Percentiles rank a stretch among this genome's conserved stretches.
Conservation (phyloP, 2,113 vertebrate species). For the Lophius piscatorius region DNA sequence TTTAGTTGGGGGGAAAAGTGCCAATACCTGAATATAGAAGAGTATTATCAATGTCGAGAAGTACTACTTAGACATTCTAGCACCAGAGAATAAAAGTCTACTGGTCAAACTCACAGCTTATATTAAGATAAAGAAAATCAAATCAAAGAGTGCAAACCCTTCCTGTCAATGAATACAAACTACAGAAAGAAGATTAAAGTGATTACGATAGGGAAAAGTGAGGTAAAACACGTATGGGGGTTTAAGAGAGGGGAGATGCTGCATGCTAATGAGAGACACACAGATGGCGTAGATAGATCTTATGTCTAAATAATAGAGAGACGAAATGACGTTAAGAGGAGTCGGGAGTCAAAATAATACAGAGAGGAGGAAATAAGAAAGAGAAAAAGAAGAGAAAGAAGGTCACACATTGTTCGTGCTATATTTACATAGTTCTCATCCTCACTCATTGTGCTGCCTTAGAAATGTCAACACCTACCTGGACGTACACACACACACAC, state of each 20-base stretch:
- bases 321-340: no score
- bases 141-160: constrained; percentile 31
- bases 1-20: neutral
- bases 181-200: constrained; percentile 6
- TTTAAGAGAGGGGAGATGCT: constrained; percentile 35
- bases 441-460: no score
- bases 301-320: neutral
- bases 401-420: no score
- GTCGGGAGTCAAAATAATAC: constrained; percentile 6
- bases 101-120: neutral
- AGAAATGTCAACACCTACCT: constrained; percentile 13
- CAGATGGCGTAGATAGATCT: constrained; percentile 30
- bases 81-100: neutral
- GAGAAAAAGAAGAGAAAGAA: constrained; percentile 35
- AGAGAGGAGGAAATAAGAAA: neutral
- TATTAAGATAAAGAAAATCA: neutral
- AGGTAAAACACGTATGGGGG: constrained; percentile 45
- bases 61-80: neutral
- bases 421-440: no score
- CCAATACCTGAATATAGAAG: neutral
- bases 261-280: constrained; percentile 47
- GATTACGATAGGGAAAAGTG: constrained; percentile 42
- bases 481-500: constrained; percentile 39
- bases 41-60: neutral
- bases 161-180: constrained; percentile 23